Base-by-base conservation (phyloP, 2,888 invertebrate species). In the Vanessa cardui region DNA sequence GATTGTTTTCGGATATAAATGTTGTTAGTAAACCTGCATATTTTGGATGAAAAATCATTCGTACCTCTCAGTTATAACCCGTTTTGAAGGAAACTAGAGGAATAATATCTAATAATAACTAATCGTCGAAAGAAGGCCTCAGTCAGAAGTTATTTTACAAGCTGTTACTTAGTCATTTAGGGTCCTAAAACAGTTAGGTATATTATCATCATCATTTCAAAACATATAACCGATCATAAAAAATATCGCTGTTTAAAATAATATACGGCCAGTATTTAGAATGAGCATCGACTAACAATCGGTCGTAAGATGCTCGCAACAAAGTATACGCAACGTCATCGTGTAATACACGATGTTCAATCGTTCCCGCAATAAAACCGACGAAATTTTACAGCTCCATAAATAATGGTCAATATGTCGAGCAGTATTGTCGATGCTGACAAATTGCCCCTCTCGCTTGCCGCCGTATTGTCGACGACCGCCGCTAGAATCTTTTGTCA, bases 381-480 rank as follows among this genome's bases (percentile, higher is more conserved):
- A 83, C 82, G 77, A 85, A 26, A 86, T 88, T 88, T 89, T 86
- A 89, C 88, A 83, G 80, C 85, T 83, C 83, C 88, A 92, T 92
- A 92, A 92, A 92, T 92, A 92, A 91, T 92, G 91, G 90, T 88
- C 92, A 91, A 91, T 92, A 90, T 88, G 90, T 89, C 92, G 89
- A 78, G 81, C 83, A 78, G 87, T 77, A 88, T 92, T 92, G 92
- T 92, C 90, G 90, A 90, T 83, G 78, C 84, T 92, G 92, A 92
- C 92, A 92, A 92, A 92, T 92, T 92, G 87, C 88, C 81, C 80
- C 81, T 84, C 86, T 86, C 86, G 86, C 86, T 84, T 80, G 86
- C 89, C 86, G 88, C 86, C 83, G 83, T 85, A 87, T 91, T 90
- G 92, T 91, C 83, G 79, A 83, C 87, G 84, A 83, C 87, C 81